Conservation (phyloP, 2,888 invertebrate genomes). For the Calephelis perditalis region DNA sequence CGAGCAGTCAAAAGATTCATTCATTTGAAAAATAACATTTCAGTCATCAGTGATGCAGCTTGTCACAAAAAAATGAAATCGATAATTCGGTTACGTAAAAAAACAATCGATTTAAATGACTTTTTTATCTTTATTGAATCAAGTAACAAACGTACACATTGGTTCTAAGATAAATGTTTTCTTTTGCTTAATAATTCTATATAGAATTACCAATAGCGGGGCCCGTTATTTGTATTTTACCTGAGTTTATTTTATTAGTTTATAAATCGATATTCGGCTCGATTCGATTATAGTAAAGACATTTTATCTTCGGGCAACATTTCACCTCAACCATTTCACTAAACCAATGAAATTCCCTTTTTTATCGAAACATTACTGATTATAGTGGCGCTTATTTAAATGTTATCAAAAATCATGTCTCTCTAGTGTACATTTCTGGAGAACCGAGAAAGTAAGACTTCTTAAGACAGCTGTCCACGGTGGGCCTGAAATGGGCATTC, state of each 20-base stretch:
- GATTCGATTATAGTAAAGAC: conserved; percentile 11
- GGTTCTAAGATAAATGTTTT: conserved; percentile 8
- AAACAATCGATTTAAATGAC: background rate
- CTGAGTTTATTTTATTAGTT: background rate
- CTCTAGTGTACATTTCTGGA: no score
- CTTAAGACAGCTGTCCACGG: no score
- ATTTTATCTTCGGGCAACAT: conserved; percentile 12
- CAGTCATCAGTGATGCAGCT: no score
- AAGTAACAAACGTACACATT: conserved; percentile 8
- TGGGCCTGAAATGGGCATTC: no score
- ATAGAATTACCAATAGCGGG: conserved; percentile 1
- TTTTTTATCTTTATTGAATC: conserved; percentile 8
- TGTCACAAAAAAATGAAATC: no score
- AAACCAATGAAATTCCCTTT: conserved; percentile 3
- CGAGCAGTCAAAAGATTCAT: no score
- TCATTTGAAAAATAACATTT: no score
- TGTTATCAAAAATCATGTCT: no score
- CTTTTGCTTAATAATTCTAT: conserved; percentile 9
- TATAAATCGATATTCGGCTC: conserved; percentile 13
- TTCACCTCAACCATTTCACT: conserved; percentile 4
- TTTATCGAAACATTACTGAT: no score
- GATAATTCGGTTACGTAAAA: no score
- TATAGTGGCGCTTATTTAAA: no score
- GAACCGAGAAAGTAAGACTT: no score
- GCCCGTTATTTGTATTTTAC: conserved; percentile 1